Base-by-base conservation (phyloP, 2,113 vertebrate species). In the Tragelaphus imberbis region DNA sequence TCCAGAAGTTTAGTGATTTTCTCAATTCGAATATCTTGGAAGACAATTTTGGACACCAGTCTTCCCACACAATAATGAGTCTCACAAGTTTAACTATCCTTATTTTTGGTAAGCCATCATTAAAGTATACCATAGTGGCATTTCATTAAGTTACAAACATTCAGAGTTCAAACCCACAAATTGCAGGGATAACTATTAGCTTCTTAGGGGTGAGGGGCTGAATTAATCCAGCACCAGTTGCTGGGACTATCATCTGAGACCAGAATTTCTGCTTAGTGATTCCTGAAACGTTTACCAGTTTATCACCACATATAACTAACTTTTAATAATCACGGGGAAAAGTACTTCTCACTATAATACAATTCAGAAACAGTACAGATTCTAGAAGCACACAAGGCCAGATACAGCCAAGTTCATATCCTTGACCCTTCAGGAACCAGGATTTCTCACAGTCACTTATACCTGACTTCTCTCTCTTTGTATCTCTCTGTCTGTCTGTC, bases 101-200 rank as follows among this genome's bases (percentile, higher is more conserved):
- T 92, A 89, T 63, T 97, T 96, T 61, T 92, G 87, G 36, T 36
- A 33, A 96, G 75, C 86, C 59, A 96, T 91, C 51, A 61, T 92
- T 84, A 96, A 97, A 40, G 49, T 58, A 2, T 3, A 87, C 28
- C 40, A 61, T 12, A 33, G 49, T 30, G 40, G 75, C 51, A 82
- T n/a, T 90, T 90, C 40, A 23, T 88, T 96, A 88, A 88, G 44
- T 88, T 88, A 77, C 33, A 61, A 47, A 92, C 17, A 49, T 16
- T 44, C 8, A 79, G 30, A 88, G 28, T 86, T 55, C 65, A 97
- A 89, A 93, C 8, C 21, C 51, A 94, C 84, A 96, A 92, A 95
- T 1, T 96, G 44, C 44, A 91, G 23, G 58, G 11, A 5, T 33
- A 95, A 91, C 7, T 86, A 47, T 6, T 95, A 71, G n/a, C 56